These are phyloP conservation scores for Eleutherodactylus coqui DNA, from an alignment of 2,797 vertebrate genomes.

Conservation along the genomic window DNA sequence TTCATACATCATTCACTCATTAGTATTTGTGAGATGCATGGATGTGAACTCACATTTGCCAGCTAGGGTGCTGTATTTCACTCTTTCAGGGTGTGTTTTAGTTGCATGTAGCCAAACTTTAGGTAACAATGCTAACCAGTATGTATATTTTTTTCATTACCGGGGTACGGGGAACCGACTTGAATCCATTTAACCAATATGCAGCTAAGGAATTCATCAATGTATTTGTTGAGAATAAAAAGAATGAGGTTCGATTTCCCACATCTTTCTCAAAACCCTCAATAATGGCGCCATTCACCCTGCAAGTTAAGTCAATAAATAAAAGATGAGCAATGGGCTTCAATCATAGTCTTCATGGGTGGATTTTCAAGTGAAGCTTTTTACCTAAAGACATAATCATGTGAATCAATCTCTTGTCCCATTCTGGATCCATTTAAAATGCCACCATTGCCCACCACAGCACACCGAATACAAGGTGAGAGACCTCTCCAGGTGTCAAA, in stretches of 20 bases:
- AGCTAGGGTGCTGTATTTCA: not conserved
- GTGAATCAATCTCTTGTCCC: slow-evolving; percentile 80
- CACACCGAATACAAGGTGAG: slow-evolving; percentile 76
- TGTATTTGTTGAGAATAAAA: slow-evolving; percentile 85
- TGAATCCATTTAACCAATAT: slow-evolving; percentile 72
- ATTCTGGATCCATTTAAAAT: slow-evolving; percentile 78
- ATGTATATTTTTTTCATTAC: slow-evolving; percentile 59
- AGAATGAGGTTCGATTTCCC: slow-evolving; percentile 81
- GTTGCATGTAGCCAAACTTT: not conserved
- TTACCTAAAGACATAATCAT: slow-evolving; percentile 85
- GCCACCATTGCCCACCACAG: slow-evolving; percentile 83
- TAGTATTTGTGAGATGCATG: too few relatives aligned
- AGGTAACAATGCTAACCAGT: not conserved
- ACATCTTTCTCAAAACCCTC: slow-evolving; percentile 80
- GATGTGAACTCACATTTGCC: not conserved
- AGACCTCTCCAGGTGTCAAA: slow-evolving; percentile 76
- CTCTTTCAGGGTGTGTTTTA: not conserved
- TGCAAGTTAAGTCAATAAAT: slow-evolving; percentile 56
- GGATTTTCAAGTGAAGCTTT: not conserved
- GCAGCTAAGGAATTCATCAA: slow-evolving; percentile 77
- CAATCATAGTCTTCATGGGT: not conserved
- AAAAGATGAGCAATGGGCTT: not conserved
- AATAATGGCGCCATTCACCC: slow-evolving; percentile 80
- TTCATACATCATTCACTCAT: too few relatives aligned
- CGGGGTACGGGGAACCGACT: slow-evolving; percentile 69